These are phyloP conservation scores for Acanthacorydalis orientalis DNA, from an alignment of 2,888 invertebrate genomes.

Conservation along the genomic window DNA sequence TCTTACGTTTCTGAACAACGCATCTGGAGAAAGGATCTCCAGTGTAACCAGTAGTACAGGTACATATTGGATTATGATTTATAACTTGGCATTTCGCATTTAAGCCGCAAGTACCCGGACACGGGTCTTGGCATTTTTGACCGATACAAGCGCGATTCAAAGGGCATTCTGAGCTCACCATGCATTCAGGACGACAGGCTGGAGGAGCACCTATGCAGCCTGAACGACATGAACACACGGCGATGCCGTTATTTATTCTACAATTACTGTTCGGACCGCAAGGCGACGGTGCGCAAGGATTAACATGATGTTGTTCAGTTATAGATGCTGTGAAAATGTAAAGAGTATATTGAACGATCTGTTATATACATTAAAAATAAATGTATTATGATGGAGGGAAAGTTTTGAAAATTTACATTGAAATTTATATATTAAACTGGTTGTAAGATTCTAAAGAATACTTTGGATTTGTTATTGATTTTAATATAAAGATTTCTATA, in stretches of 20 bases:
- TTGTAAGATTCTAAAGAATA: background rate
- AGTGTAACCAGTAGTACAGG: slow-evolving; percentile 57
- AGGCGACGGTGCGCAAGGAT: slow-evolving; percentile 67
- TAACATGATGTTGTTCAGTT: slow-evolving; percentile 19
- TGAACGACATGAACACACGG: slow-evolving; percentile 61
- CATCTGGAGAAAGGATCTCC: slow-evolving; percentile 68
- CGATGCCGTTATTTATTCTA: slow-evolving; percentile 55
- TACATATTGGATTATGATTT: slow-evolving; percentile 76
- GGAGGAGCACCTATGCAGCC: slow-evolving; percentile 66
- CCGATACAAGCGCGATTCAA: slow-evolving; percentile 65
- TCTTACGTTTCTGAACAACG: slow-evolving; percentile 43
- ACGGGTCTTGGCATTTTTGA: slow-evolving; percentile 66
- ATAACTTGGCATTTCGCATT: slow-evolving; percentile 71
- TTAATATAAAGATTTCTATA: background rate
- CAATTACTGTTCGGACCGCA: slow-evolving; percentile 73
- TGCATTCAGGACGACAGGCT: slow-evolving; percentile 66
- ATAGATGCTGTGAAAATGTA: slow-evolving; percentile 12
- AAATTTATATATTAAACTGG: background rate
- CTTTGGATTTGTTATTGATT: background rate
- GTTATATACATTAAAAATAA: background rate
- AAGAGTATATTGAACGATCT: background rate
- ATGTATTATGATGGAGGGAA: too few relatives aligned
- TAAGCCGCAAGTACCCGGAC: slow-evolving; percentile 62
- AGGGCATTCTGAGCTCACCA: slow-evolving; percentile 67
- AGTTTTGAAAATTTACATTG: too few relatives aligned